Evolutionary conservation across 2,797 vertebrate species (phyloP).

Genomic region (Mareca penelope): DNA sequence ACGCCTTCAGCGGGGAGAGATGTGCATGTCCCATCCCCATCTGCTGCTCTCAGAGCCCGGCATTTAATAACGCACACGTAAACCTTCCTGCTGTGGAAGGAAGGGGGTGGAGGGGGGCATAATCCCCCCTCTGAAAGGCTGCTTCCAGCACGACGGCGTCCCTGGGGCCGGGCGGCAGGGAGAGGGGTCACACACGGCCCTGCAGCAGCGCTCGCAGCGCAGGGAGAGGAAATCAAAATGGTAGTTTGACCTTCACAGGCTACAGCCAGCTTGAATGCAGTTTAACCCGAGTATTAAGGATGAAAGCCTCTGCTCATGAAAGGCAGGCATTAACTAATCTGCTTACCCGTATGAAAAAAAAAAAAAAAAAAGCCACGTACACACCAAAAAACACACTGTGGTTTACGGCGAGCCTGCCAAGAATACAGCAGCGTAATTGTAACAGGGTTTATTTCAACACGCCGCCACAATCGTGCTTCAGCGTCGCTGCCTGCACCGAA

Average conservation of each 20-base stretch:
- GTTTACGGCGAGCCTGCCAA: conserved; percentile 12
- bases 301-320: conserved; percentile 46
- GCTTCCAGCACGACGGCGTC: background rate
- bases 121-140: background rate
- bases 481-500: background rate
- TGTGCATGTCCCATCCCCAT: background rate
- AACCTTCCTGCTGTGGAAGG: background rate
- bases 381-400: conserved; percentile 22
- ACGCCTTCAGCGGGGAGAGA: background rate
- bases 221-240: conserved; percentile 52
- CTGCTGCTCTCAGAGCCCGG: background rate
- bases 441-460: conserved; percentile 37
- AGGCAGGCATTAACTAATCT: conserved; percentile 58
- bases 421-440: background rate
- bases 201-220: fast-evolving
- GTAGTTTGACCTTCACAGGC: conserved; percentile 52
- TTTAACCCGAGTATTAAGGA: conserved; percentile 56
- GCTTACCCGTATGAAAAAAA: background rate
- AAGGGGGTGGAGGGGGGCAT: background rate
- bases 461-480: background rate
- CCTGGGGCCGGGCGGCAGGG: background rate
- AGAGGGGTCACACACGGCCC: background rate
- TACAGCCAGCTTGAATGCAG: background rate
- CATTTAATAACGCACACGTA: background rate
- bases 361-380: background rate